phyloP scores from a whole-genome alignment of 2,797 vertebrate species.

The Caiman crocodilus region DNA sequence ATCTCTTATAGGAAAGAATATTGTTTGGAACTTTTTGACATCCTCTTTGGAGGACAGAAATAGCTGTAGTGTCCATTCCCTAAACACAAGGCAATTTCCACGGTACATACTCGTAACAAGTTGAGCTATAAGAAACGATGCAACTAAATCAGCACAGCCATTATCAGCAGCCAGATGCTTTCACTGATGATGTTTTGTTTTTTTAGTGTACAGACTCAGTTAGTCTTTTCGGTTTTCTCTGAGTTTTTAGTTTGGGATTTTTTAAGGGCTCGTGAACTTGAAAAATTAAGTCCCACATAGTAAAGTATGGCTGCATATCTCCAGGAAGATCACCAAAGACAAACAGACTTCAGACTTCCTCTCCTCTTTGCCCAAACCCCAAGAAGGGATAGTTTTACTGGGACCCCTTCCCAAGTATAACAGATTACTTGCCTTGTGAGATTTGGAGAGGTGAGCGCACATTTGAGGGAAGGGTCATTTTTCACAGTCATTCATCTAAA shows the following conservation, averaged over 20 bases:
- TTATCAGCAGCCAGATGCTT: neutral
- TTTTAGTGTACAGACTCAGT: neutral
- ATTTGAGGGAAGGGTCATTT: fast-evolving
- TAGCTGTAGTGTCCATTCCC: slow-evolving; percentile 16
- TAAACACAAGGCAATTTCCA: neutral
- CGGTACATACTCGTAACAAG: neutral
- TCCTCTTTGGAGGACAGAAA: neutral
- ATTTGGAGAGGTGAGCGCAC: no score
- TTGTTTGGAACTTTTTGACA: neutral
- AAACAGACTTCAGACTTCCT: neutral
- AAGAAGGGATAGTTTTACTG: no score
- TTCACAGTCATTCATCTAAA: neutral
- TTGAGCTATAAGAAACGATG: neutral
- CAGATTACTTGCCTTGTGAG: no score
- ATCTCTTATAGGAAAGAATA: neutral
- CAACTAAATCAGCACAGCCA: neutral
- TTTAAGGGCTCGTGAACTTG: neutral
- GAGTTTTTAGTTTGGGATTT: neutral
- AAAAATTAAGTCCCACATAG: neutral
- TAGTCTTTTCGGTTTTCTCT: neutral
- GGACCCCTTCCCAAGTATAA: neutral
- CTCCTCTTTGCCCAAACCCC: no score
- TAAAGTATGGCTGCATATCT: neutral
- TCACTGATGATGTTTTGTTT: neutral
- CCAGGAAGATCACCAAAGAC: neutral